These are phyloP conservation scores for Hippocampus kuda DNA, from an alignment of 2,797 vertebrate genomes.

Conservation along the genomic window DNA sequence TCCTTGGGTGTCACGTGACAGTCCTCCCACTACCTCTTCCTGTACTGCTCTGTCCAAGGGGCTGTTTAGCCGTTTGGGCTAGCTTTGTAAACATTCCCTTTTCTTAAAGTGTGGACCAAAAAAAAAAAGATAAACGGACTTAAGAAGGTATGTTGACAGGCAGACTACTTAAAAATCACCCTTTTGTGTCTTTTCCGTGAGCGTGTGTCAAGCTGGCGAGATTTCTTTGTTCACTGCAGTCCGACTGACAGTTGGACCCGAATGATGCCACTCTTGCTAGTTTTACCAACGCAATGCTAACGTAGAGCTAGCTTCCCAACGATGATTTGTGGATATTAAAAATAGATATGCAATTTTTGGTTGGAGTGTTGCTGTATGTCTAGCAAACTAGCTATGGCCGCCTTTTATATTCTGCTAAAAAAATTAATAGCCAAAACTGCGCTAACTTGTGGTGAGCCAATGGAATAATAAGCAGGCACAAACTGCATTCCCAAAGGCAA, in stretches of 20 bases:
- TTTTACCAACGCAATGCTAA: background rate
- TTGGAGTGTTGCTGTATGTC: background rate
- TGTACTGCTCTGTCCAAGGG: background rate
- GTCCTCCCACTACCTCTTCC: conserved; percentile 5
- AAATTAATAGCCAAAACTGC: background rate
- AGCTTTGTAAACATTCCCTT: background rate
- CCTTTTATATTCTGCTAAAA: background rate
- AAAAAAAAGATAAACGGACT: background rate
- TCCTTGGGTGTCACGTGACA: conserved; percentile 18
- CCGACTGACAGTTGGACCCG: background rate
- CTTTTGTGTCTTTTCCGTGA: background rate
- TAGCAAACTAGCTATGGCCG: background rate
- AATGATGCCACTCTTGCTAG: background rate
- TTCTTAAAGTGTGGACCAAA: background rate
- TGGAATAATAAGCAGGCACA: background rate
- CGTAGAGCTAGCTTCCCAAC: no score
- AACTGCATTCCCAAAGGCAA: background rate
- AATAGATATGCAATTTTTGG: background rate
- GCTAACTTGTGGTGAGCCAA: background rate
- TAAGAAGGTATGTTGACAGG: conserved; percentile 7
- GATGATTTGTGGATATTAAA: background rate
- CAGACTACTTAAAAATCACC: background rate
- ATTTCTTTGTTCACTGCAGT: background rate
- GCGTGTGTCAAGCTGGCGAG: background rate
- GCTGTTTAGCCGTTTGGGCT: conserved; percentile 1